These are phyloP conservation scores for Rhamphomyia laevipes DNA, from an alignment of 2,888 invertebrate genomes.

Conservation along the genomic window DNA sequence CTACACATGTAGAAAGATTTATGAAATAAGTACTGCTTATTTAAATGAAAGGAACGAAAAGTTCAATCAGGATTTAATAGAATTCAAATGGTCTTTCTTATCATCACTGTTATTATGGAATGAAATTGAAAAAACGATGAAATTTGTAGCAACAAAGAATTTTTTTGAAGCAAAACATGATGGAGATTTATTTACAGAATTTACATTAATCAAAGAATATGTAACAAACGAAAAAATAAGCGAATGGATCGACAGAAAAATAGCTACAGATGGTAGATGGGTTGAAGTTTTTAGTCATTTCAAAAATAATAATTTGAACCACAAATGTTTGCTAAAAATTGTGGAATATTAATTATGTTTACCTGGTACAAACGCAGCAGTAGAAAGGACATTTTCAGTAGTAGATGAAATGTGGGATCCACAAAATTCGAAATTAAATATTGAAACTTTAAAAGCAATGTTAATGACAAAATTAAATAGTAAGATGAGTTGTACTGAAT, in stretches of 20 bases:
- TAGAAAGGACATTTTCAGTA: neutral
- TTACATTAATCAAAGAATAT: neutral
- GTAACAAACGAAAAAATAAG: neutral
- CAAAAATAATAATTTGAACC: neutral
- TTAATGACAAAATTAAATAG: neutral
- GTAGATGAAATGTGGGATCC: neutral
- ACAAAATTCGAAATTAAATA: neutral
- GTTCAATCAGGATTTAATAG: neutral
- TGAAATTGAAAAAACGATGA: neutral
- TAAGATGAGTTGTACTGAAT: neutral
- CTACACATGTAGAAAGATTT: neutral
- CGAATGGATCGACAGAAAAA: neutral
- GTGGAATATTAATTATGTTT: neutral
- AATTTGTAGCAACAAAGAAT: neutral
- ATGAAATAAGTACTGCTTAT: neutral
- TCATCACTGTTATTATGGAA: neutral
- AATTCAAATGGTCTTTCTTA: neutral
- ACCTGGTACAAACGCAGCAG: neutral
- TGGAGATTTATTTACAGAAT: neutral
- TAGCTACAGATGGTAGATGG: neutral
- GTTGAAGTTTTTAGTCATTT: neutral
- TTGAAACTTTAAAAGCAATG: slow-evolving; percentile 1
- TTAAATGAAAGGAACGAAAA: neutral
- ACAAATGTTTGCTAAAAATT: neutral
- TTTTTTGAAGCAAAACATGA: neutral